Evolutionary conservation across 2,113 vertebrate species (phyloP).

Genomic region (Stigmatopora argus): DNA sequence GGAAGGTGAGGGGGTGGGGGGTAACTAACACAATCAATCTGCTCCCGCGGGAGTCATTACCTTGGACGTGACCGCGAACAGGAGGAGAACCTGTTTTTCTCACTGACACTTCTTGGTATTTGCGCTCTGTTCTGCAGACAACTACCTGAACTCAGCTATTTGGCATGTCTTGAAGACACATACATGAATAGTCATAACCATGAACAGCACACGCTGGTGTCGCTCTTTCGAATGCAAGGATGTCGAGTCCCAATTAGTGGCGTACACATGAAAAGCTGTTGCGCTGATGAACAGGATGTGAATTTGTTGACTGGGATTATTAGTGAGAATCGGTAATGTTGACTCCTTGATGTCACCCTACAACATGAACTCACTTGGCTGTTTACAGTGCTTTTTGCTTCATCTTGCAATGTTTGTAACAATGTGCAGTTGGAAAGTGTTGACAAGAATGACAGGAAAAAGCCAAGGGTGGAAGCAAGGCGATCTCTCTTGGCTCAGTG

Average conservation of each 20-base stretch:
- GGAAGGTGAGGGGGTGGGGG: background rate
- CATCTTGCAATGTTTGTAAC: background rate
- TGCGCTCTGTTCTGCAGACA: background rate
- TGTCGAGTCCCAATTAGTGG: constrained; percentile 30
- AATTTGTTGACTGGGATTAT: background rate
- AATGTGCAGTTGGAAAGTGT: constrained; percentile 27
- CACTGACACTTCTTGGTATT: constrained; percentile 28
- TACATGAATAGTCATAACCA: constrained; percentile 50
- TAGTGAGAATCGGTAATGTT: background rate
- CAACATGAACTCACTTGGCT: background rate
- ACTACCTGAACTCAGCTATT: constrained; percentile 27
- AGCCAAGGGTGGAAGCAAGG: constrained; percentile 31
- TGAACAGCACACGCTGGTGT: constrained; percentile 41
- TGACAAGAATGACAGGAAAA: constrained; percentile 36
- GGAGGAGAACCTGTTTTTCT: constrained; percentile 7
- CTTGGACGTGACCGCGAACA: constrained; percentile 24
- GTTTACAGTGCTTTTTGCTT: background rate
- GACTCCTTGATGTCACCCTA: background rate
- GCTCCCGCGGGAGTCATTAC: constrained; percentile 54
- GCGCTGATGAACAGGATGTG: background rate
- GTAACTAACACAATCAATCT: constrained; percentile 33
- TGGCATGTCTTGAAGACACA: constrained; percentile 37
- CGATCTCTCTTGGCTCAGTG: constrained; percentile 11
- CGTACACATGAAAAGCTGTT: constrained; percentile 5
- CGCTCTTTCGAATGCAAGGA: constrained; percentile 56